phyloP scores from a whole-genome alignment of 1,140 invertebrate genomes.

The Dreissena polymorpha region DNA sequence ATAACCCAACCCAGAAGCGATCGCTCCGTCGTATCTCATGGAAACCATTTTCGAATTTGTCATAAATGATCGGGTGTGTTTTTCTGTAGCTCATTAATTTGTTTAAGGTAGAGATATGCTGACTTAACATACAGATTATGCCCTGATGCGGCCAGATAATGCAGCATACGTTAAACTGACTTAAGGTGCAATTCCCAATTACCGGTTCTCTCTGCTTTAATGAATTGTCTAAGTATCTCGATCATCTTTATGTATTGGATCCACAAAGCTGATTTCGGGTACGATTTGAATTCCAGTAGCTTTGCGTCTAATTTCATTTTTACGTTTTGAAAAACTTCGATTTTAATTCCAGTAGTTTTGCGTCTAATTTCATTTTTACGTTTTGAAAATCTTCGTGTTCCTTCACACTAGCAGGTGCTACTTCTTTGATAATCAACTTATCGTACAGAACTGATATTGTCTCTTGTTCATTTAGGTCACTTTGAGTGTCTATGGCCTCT shows the following conservation, averaged over 20 bases:
- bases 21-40: slow-evolving; percentile 66
- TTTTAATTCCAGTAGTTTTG: too few relatives aligned
- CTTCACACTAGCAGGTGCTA: background rate
- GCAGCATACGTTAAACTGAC: slow-evolving; percentile 74
- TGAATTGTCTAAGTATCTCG: too few relatives aligned
- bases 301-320: too few relatives aligned
- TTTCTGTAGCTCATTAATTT: slow-evolving; percentile 73
- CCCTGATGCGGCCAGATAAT: slow-evolving; percentile 78
- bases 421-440: background rate
- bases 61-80: slow-evolving; percentile 32
- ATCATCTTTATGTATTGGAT: too few relatives aligned
- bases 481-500: background rate
- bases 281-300: too few relatives aligned
- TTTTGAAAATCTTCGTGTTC: background rate
- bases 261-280: slow-evolving; percentile 44
- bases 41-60: slow-evolving; percentile 65
- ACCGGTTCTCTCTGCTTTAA: too few relatives aligned
- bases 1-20: slow-evolving; percentile 79
- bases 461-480: background rate
- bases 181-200: slow-evolving; percentile 59
- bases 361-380: background rate
- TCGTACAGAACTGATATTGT: too few relatives aligned
- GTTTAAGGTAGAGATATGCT: too few relatives aligned
- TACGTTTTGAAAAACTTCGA: too few relatives aligned
- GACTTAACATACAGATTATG: slow-evolving; percentile 80